Percentiles rank a stretch among this genome's conserved stretches.
Conservation (phyloP, 2,888 invertebrate species). For the Cremastinae sp. region DNA sequence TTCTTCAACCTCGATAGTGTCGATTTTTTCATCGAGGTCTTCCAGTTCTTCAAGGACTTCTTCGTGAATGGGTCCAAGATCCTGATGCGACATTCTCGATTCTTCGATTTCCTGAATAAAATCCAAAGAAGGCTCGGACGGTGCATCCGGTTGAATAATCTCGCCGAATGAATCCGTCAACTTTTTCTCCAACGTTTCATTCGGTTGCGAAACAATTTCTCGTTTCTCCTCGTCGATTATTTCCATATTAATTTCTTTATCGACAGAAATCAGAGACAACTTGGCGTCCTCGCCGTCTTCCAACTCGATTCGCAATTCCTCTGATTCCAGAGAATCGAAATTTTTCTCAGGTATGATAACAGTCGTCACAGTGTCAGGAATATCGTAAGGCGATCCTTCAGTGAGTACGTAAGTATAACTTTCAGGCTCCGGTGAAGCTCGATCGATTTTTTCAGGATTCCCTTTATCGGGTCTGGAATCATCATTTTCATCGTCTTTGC, state of each 20-base stretch:
- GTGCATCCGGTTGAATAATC: conserved; percentile 58
- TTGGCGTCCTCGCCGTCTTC: conserved; percentile 51
- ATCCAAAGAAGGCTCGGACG: conserved; percentile 58
- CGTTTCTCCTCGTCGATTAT: background rate
- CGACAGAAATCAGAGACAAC: conserved; percentile 4
- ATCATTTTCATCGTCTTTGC: background rate
- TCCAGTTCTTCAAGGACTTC: conserved; percentile 68
- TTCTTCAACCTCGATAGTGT: background rate
- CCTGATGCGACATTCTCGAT: conserved; percentile 66
- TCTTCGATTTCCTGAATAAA: conserved; percentile 67
- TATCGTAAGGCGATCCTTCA: conserved; percentile 75
- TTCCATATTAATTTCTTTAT: background rate
- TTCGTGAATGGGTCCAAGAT: conserved; percentile 74
- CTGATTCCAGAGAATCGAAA: conserved; percentile 40
- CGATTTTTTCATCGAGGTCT: conserved; percentile 33
- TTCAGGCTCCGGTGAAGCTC: conserved; percentile 38
- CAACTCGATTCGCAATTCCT: conserved; percentile 57
- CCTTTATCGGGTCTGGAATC: conserved; percentile 11
- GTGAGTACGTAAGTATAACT: conserved; percentile 70
- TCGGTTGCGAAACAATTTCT: conserved; percentile 4
- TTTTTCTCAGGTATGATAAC: conserved; percentile 74
- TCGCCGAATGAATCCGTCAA: conserved; percentile 69
- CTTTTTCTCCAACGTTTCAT: conserved; percentile 23
- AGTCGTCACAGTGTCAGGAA: conserved; percentile 76
- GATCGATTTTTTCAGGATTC: conserved; percentile 7